Evolutionary conservation across 2,113 vertebrate genomes (phyloP), one percentile per base, ranked within the genome.

Genomic region (Galeopterus variegatus): DNA sequence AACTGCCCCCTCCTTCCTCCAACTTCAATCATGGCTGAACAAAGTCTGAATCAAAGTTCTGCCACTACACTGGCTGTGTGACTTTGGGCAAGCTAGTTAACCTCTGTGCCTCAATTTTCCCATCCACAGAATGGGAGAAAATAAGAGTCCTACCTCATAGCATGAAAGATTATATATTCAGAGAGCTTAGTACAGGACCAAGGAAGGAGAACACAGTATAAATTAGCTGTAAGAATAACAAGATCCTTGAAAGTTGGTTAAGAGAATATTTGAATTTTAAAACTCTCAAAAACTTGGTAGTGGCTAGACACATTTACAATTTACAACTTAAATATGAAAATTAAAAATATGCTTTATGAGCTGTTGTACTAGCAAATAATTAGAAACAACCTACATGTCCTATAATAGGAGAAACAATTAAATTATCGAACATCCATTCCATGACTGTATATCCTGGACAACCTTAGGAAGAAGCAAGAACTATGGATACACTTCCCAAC

Each of bases 311-410:
- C 83, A 90, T 67, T 77, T 93, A 88, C 28, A 88, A 82, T 36
- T 56, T 18, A 60, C 8, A 67, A 67, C 82, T 95, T 45, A 45
- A 70, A 83, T 50, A 26, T 81, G 56, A 67, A 65, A 58, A 58
- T 73, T 62, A 45, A 50, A 79, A 77, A 56, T 45, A 67, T 41
- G 54, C 56, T 41, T 67, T 83, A 56, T 24, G 50, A 86, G 41
- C 85, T 88, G 56, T 62, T 69, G 21, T 21, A n/a, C 56, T 45
- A 70, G 62, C 48, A 96, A 93, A 79, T 80, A 83, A 73, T 79
- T 36, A 79, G 86, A 62, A 90, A 82, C 45, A 58, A 75, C 9
- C 9, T 31, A 62, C 69, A 50, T 36, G 3, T 62, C 18, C 6
- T 75, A 21, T 6, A 80, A 36, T 6, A 41, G 28, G n/a, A 65